Evolutionary conservation across 2,113 vertebrate genomes (phyloP), one percentile per base, ranked within the genome.

Genomic region (Cyprinodon variegatus): DNA sequence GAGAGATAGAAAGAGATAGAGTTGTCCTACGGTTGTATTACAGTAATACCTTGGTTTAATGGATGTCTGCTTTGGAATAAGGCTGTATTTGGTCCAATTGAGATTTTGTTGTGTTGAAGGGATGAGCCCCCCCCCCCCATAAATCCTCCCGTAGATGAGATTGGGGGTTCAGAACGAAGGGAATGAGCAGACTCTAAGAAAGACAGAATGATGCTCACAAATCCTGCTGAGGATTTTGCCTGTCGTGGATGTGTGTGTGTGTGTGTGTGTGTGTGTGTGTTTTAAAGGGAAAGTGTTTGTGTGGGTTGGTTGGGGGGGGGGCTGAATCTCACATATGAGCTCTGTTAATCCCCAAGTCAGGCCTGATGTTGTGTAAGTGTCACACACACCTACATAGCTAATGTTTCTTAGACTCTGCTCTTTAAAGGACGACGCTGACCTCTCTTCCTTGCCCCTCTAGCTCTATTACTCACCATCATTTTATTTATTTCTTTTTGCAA

Each of bases 11-110:
- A 67, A 78, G 82, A 84, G 85, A 90, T 88, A 79, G 83, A 89
- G 82, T 85, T 81, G 86, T 89, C 81, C 84, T 22, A 84, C 85
- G 78, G 88, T 91, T 91, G 88, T 90, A 89, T 89, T 90, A 90
- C 86, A 90, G 88, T 90, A 90, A 92, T 92, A 87, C 92, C 85
- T 89, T 60, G 85, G 81, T 90, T 90, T 91, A 91, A 90, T 90
- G 86, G 88, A 86, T 89, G 88, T 89, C 90, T 90, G 88, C 53
- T 89, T 86, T 83, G 86, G 88, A 90, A 90, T 86, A 90, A 86
- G 88, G 76, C 90, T 81, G 76, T 81, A 70, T 86, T 90, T 82
- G 75, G 83, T 91, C 83, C 88, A 87, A 89, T 86, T 89, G 92
- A 89, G 88, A 85, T 88, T 89, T 86, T 88, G 90, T 88, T 86